phyloP scores from a whole-genome alignment of 2,888 invertebrate genomes.

The Lapara coniferarum region DNA sequence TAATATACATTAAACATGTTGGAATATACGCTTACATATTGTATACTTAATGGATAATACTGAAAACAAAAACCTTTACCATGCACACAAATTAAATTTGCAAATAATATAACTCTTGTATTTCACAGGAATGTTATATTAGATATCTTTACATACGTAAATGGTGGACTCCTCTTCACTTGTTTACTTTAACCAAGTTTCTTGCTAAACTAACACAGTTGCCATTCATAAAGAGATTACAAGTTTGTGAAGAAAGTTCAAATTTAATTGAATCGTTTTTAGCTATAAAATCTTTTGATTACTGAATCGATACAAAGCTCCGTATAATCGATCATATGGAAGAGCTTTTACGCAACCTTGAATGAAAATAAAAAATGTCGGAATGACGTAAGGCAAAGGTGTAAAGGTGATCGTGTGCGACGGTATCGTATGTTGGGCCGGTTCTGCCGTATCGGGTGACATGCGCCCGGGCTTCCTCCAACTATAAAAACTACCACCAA shows the following conservation, averaged over 20 bases:
- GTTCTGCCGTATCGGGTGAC: slow-evolving; percentile 71
- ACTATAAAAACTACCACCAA: slow-evolving; percentile 77
- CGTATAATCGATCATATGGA: slow-evolving; percentile 33
- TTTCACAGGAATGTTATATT: too few species aligned
- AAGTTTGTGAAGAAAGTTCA: neutral
- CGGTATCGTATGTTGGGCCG: slow-evolving; percentile 73
- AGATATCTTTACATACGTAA: too few species aligned
- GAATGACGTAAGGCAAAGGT: slow-evolving; percentile 66
- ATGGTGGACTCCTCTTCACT: too few species aligned
- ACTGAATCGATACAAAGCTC: slow-evolving; percentile 4
- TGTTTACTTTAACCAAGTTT: too few species aligned
- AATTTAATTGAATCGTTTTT: neutral
- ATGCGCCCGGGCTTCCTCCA: slow-evolving; percentile 55
- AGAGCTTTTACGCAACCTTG: slow-evolving; percentile 70
- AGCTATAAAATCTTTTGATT: neutral
- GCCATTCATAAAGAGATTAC: too few species aligned
- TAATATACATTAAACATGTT: too few species aligned
- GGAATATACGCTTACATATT: too few species aligned
- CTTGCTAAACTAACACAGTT: too few species aligned
- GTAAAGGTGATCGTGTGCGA: slow-evolving; percentile 70
- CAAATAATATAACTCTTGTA: too few species aligned
- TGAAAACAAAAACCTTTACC: too few species aligned
- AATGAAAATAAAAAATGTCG: slow-evolving; percentile 63
- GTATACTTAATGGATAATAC: too few species aligned
- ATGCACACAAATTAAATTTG: too few species aligned